Base-by-base conservation (phyloP, 2,888 invertebrate genomes). In the Suillia variegata region DNA sequence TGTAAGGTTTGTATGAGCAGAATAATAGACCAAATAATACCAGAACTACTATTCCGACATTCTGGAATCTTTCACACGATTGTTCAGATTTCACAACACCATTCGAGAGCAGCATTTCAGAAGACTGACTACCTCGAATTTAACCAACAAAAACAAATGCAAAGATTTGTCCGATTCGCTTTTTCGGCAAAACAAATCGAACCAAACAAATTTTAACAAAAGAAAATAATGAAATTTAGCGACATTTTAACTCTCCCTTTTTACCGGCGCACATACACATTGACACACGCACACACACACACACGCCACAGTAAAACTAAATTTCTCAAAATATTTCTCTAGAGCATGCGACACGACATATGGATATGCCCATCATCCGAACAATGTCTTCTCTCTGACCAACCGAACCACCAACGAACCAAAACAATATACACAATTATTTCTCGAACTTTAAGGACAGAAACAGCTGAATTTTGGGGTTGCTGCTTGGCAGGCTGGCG, bases 171-270 rank as follows among this genome's bases (percentile, higher is more conserved):
- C n/a, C n/a, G n/a, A n/a, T n/a, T n/a, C n/a, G n/a, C n/a, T n/a
- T n/a, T n/a, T n/a, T n/a, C n/a, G n/a, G n/a, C n/a, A 38, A 38
- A n/a, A 4, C 38, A 38, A 38, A 26, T 26, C 10, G 10, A 10
- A 26, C 5, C 26, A 38, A 38, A 38, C 38, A 38, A 38, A 38
- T 13, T n/a, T n/a, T 4, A 38, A 13, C 10, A 38, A 38, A 38
- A 38, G 26, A 10, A 26, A 26, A 26, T 26, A 26, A 26, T 26
- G 10, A 26, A 51, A 51, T 56, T 56, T 51, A 63, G 57, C 56
- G 54, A 31, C 47, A 60, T 58, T 58, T 58, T 49, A 61, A 66
- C 66, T 66, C 64, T 66, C 66, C 66, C 61, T 65, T 56, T 56
- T 56, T 42, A 56, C 49, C 50, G 50, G n/a, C n/a, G 26, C 15